phyloP scores from a whole-genome alignment of 53 echinoderm and acorn worm species.

The Apostichopus leukothele region DNA sequence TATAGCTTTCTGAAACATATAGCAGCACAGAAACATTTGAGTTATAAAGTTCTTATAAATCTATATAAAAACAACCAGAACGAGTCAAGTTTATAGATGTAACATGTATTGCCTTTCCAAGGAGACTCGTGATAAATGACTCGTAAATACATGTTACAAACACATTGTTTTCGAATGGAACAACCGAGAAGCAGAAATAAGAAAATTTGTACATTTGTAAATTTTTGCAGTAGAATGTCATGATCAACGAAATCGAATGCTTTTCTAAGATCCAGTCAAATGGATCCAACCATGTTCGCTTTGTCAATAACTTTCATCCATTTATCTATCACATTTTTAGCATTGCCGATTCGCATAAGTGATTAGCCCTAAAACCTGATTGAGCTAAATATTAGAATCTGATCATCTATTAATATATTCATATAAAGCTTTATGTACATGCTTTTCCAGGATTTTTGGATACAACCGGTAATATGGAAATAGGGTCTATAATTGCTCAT shows the following conservation, averaged over 20 bases:
- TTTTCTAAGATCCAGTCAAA: background rate
- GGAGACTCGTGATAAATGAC: background rate
- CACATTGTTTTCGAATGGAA: background rate
- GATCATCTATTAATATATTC: background rate
- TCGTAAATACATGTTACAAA: background rate
- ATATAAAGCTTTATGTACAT: background rate
- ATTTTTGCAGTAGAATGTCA: background rate
- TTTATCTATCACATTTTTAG: background rate
- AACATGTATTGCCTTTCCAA: too few species aligned
- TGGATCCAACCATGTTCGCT: background rate
- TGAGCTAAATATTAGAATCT: background rate
- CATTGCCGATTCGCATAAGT: background rate
- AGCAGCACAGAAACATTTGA: too few species aligned
- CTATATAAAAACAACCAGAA: too few species aligned
- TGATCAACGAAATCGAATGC: background rate
- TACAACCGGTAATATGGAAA: background rate
- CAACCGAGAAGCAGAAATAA: background rate
- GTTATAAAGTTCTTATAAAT: too few species aligned
- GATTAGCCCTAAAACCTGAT: background rate
- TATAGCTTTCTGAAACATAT: too few species aligned
- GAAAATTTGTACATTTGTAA: background rate
- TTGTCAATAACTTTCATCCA: background rate
- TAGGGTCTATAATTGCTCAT: background rate
- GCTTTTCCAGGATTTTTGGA: background rate
- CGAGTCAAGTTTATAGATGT: too few species aligned